Conservation (phyloP, 2,113 vertebrate genomes). For the Hoplias malabaricus region DNA sequence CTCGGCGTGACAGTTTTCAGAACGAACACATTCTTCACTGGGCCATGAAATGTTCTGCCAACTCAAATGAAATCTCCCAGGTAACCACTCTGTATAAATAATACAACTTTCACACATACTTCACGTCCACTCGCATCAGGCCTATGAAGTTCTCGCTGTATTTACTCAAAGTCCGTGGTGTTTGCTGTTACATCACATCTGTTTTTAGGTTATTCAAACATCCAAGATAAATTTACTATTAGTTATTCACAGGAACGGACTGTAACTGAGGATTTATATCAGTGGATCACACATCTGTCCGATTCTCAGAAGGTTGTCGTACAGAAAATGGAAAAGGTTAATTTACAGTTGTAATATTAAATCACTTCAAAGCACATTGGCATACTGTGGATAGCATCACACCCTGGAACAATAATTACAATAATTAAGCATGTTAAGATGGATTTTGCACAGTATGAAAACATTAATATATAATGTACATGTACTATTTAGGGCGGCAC, state of each 20-base stretch:
- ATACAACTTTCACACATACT: constrained; percentile 19
- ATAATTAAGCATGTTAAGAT: too few species aligned
- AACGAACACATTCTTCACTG: constrained; percentile 36
- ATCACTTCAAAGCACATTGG: too few species aligned
- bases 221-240: constrained; percentile 13
- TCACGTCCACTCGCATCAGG: neutral
- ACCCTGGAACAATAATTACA: too few species aligned
- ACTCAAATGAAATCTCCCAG: constrained; percentile 35
- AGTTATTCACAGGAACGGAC: neutral
- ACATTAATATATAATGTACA: too few species aligned
- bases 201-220: neutral
- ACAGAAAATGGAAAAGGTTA: too few species aligned
- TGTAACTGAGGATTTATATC: neutral
- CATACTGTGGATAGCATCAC: too few species aligned
- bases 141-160: constrained; percentile 18
- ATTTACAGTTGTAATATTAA: too few species aligned
- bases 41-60: constrained; percentile 34
- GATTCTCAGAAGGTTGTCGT: neutral
- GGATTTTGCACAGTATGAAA: too few species aligned
- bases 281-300: neutral
- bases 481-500: too few species aligned
- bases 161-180: neutral
- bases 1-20: constrained; percentile 29
- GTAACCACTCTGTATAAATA: constrained; percentile 7
- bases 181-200: neutral